Percentiles rank a stretch among this genome's conserved stretches.
Evolutionary conservation across 2,888 invertebrate species (phyloP).

Genomic region (Allolobophora icterica): DNA sequence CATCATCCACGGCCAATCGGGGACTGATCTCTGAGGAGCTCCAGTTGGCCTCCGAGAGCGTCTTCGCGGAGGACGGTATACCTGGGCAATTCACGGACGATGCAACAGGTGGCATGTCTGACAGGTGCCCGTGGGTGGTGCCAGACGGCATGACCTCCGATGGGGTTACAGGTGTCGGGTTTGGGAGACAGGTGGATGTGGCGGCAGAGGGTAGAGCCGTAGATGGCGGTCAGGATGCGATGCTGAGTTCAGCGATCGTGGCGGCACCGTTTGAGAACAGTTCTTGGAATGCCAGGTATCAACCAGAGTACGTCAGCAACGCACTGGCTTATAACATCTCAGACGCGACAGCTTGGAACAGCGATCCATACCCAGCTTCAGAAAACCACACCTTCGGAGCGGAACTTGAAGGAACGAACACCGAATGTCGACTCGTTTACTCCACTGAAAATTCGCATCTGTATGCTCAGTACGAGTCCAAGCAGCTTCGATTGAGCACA

Average conservation of each 20-base stretch:
- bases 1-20: neutral
- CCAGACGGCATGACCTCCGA: neutral
- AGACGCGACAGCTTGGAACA: neutral
- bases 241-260: neutral
- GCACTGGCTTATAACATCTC: neutral
- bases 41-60: neutral
- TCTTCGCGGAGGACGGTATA: neutral
- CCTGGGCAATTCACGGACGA: neutral
- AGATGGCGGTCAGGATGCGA: neutral
- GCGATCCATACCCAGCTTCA: neutral
- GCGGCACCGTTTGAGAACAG: neutral
- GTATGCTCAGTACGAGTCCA: neutral
- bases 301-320: neutral
- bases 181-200: neutral
- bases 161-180: neutral
- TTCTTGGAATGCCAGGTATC: constrained; percentile 5
- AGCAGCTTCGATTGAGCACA: neutral
- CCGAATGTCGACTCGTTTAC: neutral
- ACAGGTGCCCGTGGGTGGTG: neutral
- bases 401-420: neutral
- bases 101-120: neutral
- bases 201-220: neutral
- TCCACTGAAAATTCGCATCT: neutral
- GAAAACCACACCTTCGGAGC: neutral
- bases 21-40: neutral